Evolutionary conservation across 2,113 vertebrate genomes (phyloP).

Genomic region (Brienomyrus longianalis): DNA sequence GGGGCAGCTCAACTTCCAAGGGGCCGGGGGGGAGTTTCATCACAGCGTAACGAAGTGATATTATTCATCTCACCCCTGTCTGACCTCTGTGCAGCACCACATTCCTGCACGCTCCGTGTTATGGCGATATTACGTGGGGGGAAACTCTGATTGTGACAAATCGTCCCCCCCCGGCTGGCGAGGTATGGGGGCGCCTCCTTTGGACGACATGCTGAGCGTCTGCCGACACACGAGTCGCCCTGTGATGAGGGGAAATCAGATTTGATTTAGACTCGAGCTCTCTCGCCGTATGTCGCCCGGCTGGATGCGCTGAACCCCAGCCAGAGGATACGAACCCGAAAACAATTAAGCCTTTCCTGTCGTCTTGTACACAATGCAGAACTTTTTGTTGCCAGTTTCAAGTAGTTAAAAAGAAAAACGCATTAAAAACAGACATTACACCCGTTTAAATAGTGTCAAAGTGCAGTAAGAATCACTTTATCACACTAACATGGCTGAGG

Average conservation of each 20-base stretch:
- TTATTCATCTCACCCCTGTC: not conserved
- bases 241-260: not conserved
- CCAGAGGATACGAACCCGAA: not conserved
- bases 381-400: not conserved
- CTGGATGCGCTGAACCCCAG: not conserved
- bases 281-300: not conserved
- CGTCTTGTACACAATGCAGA: not conserved
- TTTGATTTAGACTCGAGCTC: not conserved
- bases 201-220: not conserved
- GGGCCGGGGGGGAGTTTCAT: not conserved
- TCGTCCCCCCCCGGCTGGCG: not conserved
- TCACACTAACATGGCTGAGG: not conserved
- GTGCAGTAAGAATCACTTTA: not conserved
- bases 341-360: not conserved
- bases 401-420: not conserved
- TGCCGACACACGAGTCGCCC: not conserved
- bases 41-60: not conserved
- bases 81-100: not conserved
- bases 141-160: not conserved
- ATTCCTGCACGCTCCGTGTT: not conserved
- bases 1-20: not conserved
- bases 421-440: constrained; percentile 5
- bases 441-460: not conserved
- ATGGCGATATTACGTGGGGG: not conserved
- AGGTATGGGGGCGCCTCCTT: not conserved